Conservation (phyloP, 2,113 vertebrate genomes). For the Pogonocichla stellata region DNA sequence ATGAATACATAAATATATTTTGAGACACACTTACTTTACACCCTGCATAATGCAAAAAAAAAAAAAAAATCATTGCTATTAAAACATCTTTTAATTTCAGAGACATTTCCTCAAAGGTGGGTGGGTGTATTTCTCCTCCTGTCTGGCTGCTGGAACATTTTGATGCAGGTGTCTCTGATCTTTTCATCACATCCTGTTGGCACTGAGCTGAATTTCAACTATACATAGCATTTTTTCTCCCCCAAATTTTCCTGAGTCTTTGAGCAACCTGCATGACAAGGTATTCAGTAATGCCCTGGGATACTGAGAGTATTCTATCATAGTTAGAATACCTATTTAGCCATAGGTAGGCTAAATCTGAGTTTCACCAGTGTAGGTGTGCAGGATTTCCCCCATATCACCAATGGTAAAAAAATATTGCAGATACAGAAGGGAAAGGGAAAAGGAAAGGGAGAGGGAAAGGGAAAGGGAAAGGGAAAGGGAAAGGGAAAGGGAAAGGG, state of each 20-base stretch:
- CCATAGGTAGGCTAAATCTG: neutral
- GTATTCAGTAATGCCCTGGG: neutral
- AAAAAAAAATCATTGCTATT: neutral
- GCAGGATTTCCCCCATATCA: neutral
- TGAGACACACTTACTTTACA: neutral
- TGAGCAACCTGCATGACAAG: neutral
- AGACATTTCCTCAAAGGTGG: neutral
- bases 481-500: neutral
- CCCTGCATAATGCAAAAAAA: neutral
- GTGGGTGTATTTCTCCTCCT: neutral
- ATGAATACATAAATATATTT: neutral
- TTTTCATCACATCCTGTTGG: neutral
- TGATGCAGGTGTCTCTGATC: neutral
- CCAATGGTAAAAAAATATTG: neutral
- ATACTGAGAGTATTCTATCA: accelerated
- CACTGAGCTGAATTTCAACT: neutral
- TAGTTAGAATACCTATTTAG: neutral
- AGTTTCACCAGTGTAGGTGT: neutral
- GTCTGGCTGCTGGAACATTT: neutral
- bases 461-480: neutral
- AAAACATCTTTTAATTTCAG: neutral
- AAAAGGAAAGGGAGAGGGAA: too few relatives aligned
- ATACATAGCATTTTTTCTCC: neutral
- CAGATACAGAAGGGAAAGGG: too few relatives aligned
- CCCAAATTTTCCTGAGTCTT: neutral